phyloP scores from a whole-genome alignment of 2,888 invertebrate genomes.

The Luffia ferchaultella region DNA sequence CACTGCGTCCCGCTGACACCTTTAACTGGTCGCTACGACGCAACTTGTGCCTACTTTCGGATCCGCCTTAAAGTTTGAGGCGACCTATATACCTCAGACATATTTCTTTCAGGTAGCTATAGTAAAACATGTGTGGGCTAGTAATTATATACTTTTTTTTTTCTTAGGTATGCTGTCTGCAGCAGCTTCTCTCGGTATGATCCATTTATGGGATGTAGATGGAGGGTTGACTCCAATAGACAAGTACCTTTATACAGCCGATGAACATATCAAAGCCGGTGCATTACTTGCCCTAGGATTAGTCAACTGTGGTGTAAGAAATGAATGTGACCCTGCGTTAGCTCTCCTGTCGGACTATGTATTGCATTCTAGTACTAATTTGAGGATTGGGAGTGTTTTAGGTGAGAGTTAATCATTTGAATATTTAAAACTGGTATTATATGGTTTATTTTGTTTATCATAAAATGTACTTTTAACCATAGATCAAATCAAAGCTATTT shows the following conservation, averaged over 20 bases:
- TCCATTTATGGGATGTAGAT: slow-evolving; percentile 98
- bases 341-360: slow-evolving; percentile 96
- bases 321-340: slow-evolving; percentile 97
- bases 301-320: slow-evolving; percentile 96
- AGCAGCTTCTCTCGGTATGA: slow-evolving; percentile 94
- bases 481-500: background rate
- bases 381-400: slow-evolving; percentile 86
- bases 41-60: too few relatives aligned
- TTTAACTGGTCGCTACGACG: too few relatives aligned
- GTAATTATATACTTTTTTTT: too few relatives aligned
- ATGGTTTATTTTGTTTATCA: background rate
- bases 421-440: too few relatives aligned
- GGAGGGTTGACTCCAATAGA: slow-evolving; percentile 98
- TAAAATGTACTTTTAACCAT: background rate
- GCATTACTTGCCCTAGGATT: slow-evolving; percentile 96
- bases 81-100: too few relatives aligned
- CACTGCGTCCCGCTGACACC: too few relatives aligned
- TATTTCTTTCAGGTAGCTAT: too few relatives aligned
- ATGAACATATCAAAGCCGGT: slow-evolving; percentile 97
- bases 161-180: slow-evolving; percentile 88
- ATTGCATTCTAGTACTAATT: slow-evolving; percentile 79
- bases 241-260: slow-evolving; percentile 94
- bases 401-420: slow-evolving; percentile 42
- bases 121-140: too few relatives aligned
- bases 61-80: too few relatives aligned